Base-by-base conservation (phyloP, 2,797 vertebrate species). In the Yasuhikotakia modesta region DNA sequence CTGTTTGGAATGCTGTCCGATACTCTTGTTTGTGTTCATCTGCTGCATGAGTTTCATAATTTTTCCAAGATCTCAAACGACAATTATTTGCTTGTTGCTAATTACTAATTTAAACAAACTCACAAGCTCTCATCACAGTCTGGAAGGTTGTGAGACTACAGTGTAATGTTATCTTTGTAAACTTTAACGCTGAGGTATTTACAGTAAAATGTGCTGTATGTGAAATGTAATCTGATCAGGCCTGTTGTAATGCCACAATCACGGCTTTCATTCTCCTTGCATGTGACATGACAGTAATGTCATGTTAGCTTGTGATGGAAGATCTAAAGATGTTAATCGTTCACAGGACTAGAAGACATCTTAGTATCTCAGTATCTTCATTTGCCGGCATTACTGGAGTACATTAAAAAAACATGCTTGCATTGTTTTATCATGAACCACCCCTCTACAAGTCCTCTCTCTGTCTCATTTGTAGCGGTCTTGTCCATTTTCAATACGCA, bases 401-500 rank as follows among this genome's bases (percentile, higher is more conserved):
- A 76, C 69, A 82, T 79, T 79, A 24, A 64, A 69, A 76, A 60
- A 45, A 65, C 63, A 48, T 70, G 78, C 53, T 46, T 60, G 61
- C 50, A 21, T 61, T 32, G 50, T 32, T 27, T 81, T 67, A 65
- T 84, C 84, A 82, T 69, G 76, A 76, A 66, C 85, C 73, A 52
- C 79, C 79, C 71, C 27, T 53, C 75, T 66, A 35, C 27, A 58
- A 65, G 64, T 79, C 70, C 75, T 70, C 78, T 58, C 66, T 81
- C 78, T 82, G 67, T 86, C 52, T 85, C 84, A 84, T 88, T 78
- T 78, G 78, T 77, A 82, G 11, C 32, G 66, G 57, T 53, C 50
- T 30, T 79, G 73, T 85, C 68, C 87, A 70, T 74, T 78, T 43
- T 69, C 60, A 74, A 80, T 81, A 72, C 17, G 48, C 58, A 78